Conservation (phyloP, 1,140 invertebrate genomes). For the Nilaparvata lugens region DNA sequence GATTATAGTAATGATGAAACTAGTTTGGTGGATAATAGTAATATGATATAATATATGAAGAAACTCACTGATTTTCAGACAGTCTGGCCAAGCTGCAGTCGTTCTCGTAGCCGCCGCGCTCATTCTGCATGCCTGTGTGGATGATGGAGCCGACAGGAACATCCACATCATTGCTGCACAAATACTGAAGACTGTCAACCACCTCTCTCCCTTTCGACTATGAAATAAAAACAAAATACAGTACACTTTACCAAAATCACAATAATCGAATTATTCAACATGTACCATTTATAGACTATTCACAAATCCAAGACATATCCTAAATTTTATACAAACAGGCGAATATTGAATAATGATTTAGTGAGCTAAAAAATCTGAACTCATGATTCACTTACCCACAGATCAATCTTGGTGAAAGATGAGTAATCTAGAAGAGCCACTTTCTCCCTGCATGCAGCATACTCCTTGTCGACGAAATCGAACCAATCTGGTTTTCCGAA, state of each 20-base stretch:
- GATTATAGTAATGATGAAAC: too few relatives aligned
- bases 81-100: conserved; percentile 91
- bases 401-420: conserved; percentile 94
- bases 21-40: too few relatives aligned
- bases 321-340: too few relatives aligned
- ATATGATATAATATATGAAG: neutral
- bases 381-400: conserved; percentile 56
- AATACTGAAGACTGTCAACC: conserved; percentile 79
- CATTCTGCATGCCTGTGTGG: conserved; percentile 98
- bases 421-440: conserved; percentile 95
- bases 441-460: conserved; percentile 86
- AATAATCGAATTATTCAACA: too few relatives aligned
- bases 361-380: neutral
- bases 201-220: conserved; percentile 79
- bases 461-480: conserved; percentile 78
- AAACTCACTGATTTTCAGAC: conserved; percentile 74
- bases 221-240: conserved; percentile 25
- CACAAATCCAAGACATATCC: too few relatives aligned
- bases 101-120: conserved; percentile 92
- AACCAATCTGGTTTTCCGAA: conserved; percentile 93
- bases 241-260: too few relatives aligned
- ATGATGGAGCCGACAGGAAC: conserved; percentile 90
- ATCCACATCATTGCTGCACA: conserved; percentile 96
- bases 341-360: neutral
- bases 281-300: too few relatives aligned